Evolutionary conservation across 2,888 invertebrate species (phyloP).

Genomic region (Eristalis intricaria): DNA sequence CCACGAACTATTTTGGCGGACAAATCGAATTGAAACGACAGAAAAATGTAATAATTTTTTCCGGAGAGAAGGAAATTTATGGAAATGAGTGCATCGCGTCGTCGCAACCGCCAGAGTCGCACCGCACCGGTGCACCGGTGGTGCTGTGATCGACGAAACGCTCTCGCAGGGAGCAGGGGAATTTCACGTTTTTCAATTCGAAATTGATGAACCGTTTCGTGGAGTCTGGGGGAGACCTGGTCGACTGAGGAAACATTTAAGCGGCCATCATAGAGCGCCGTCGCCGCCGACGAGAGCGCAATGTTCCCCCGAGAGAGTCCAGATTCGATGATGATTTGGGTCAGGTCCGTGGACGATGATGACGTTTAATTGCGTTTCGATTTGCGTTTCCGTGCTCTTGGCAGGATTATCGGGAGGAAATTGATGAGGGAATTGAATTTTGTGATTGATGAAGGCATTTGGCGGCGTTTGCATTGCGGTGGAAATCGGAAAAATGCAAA

Average conservation of each 20-base stretch:
- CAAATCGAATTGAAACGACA: conserved; percentile 72
- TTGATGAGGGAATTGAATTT: conserved; percentile 64
- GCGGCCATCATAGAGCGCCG: neutral
- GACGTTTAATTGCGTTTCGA: conserved; percentile 66
- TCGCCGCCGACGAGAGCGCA: neutral
- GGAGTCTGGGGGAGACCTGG: neutral
- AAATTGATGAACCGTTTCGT: conserved; percentile 59
- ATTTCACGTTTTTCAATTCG: conserved; percentile 62
- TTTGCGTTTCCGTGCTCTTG: conserved; percentile 32
- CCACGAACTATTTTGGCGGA: conserved; percentile 57
- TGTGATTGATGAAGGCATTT: conserved; percentile 48
- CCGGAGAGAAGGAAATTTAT: conserved; percentile 62
- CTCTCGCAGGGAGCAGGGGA: neutral
- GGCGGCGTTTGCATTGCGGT: neutral
- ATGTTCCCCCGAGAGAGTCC: neutral
- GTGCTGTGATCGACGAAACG: neutral
- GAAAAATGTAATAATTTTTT: conserved; percentile 70
- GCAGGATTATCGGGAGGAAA: conserved; percentile 45
- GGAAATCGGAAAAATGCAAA: conserved; percentile 41
- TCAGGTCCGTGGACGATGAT: conserved; percentile 62
- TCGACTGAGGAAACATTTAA: neutral
- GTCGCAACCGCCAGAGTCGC: conserved; percentile 1
- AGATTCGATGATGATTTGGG: conserved; percentile 58
- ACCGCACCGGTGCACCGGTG: neutral
- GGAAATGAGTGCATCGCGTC: conserved; percentile 59